Conservation (phyloP, 2,888 invertebrate genomes). For the Ornithoptera priamus region DNA sequence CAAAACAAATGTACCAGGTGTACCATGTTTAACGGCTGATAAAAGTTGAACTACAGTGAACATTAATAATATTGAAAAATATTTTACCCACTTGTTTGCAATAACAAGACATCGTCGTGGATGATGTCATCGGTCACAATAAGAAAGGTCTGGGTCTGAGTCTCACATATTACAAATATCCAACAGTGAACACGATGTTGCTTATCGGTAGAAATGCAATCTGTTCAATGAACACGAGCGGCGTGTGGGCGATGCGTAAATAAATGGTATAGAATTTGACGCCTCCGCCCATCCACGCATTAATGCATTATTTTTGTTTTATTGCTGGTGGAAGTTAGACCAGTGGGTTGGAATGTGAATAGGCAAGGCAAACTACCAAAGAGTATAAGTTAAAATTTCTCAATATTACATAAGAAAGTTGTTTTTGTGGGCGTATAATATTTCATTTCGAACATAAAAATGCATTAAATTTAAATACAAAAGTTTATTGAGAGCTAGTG, state of each 20-base stretch:
- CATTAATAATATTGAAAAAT: background rate
- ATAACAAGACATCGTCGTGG: background rate
- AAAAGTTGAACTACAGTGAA: background rate
- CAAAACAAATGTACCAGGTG: background rate
- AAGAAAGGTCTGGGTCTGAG: background rate
- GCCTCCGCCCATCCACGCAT: conserved; percentile 24
- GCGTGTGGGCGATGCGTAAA: conserved; percentile 29
- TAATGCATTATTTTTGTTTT: conserved; percentile 23
- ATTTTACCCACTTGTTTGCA: background rate
- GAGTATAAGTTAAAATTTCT: background rate
- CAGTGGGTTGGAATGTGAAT: conserved; percentile 7
- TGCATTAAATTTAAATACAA: no score
- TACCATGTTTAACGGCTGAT: background rate
- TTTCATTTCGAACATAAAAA: no score
- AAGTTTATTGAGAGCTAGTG: no score
- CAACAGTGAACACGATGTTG: conserved; percentile 1
- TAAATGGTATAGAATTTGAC: conserved; percentile 28
- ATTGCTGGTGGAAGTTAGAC: background rate
- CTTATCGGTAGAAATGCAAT: conserved; percentile 19
- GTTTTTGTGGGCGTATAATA: no score
- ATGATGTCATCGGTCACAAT: background rate
- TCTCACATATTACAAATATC: conserved; percentile 10
- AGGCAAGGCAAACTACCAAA: background rate
- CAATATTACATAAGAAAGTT: no score
- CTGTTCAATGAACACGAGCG: conserved; percentile 22